phyloP scores from a whole-genome alignment of 1,140 invertebrate species.

The Sminthurinus signatus region DNA sequence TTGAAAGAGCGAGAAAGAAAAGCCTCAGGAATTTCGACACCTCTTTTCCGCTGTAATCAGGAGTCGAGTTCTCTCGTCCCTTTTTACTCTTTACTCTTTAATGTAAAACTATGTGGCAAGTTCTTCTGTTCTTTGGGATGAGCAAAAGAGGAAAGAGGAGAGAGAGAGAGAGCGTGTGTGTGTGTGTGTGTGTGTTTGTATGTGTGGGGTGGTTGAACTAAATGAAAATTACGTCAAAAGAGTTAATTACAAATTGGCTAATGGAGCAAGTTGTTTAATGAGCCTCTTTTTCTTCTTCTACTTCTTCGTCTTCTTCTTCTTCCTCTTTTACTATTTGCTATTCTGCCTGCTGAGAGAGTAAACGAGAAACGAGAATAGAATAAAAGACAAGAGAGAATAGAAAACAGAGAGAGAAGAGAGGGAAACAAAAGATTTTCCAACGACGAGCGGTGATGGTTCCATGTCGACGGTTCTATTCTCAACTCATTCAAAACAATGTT shows the following conservation, averaged over 20 bases:
- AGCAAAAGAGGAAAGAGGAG: neutral
- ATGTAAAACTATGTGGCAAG: constrained; percentile 24
- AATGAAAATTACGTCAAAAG: constrained; percentile 41
- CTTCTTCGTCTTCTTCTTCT: no score
- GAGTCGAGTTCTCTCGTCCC: no score
- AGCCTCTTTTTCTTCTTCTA: no score
- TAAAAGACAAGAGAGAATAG: no score
- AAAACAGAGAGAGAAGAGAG: neutral
- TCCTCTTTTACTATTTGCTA: no score
- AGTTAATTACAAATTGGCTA: constrained; percentile 40
- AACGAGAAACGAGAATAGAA: no score
- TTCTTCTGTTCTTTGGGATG: constrained; percentile 17
- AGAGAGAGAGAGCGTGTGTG: neutral
- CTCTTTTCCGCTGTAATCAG: constrained; percentile 26
- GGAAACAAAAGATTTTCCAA: constrained; percentile 19
- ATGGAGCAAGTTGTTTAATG: constrained; percentile 39
- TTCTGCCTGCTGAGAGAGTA: no score
- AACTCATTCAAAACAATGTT: constrained; percentile 14
- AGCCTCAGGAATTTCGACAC: constrained; percentile 30
- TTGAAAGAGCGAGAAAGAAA: constrained; percentile 7
- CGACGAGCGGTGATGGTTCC: neutral
- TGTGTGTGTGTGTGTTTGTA: no score
- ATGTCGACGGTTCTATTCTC: no score
- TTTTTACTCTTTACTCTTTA: no score
- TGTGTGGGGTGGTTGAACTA: constrained; percentile 18